A percentile compares a stretch with the other conserved stretches of the same genome.
Conservation (phyloP, 2,113 vertebrate species). For the Crotophaga sulcirostris region DNA sequence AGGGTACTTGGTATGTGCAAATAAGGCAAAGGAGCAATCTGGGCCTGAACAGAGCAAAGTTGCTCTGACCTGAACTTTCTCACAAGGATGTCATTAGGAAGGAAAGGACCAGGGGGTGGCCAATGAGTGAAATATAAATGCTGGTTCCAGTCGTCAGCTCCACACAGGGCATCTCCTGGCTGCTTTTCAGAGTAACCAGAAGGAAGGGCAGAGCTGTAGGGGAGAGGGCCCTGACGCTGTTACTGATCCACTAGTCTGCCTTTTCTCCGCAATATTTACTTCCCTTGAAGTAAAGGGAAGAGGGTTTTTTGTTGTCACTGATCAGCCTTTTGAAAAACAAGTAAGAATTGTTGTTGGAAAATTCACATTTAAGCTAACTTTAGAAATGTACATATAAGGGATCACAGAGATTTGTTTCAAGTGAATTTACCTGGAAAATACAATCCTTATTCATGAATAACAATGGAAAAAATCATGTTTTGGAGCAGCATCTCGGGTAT, state of each 20-base stretch:
- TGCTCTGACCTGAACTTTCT: background rate
- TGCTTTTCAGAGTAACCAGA: conserved; percentile 11
- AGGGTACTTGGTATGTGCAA: background rate
- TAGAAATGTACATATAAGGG: background rate
- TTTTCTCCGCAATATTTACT: background rate
- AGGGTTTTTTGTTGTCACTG: background rate
- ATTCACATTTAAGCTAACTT: background rate
- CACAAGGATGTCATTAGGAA: background rate
- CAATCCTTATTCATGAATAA: background rate
- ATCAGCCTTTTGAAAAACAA: background rate
- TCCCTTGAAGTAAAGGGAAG: background rate
- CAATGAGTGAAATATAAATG: background rate
- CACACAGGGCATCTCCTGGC: background rate
- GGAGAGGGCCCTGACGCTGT: background rate
- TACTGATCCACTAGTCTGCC: background rate
- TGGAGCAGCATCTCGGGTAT: background rate
- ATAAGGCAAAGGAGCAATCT: background rate
- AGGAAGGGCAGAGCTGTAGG: background rate
- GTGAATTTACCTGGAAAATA: background rate
- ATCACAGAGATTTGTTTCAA: background rate
- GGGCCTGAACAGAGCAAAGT: background rate
- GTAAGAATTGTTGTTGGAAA: background rate
- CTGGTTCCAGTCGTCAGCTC: background rate
- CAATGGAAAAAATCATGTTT: background rate
- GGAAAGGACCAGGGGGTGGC: background rate